A percentile compares a stretch with the other conserved stretches of the same genome.
phyloP scores from a whole-genome alignment of 35 echinoderm and acorn worm genomes.

The Heliocidaris erythrogramma region DNA sequence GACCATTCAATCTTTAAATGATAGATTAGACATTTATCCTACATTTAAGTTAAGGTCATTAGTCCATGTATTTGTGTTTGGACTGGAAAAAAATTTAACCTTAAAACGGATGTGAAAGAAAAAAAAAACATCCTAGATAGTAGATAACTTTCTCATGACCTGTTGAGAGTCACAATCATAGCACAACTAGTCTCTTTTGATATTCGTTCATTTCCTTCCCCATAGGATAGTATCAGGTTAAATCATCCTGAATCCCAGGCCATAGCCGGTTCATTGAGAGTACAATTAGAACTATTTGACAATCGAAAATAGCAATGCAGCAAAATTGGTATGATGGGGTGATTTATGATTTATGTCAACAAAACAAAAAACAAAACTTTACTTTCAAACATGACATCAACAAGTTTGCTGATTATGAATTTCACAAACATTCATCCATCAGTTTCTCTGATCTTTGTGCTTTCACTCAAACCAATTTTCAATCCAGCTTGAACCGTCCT shows the following conservation, averaged over 20 bases:
- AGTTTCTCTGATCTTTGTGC: too few relatives aligned
- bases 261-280: background rate
- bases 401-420: background rate
- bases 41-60: too few relatives aligned
- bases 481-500: too few relatives aligned
- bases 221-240: background rate
- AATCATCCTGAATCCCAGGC: background rate
- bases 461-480: too few relatives aligned
- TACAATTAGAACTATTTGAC: background rate
- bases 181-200: background rate
- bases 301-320: background rate
- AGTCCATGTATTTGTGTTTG: too few relatives aligned
- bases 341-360: background rate
- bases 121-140: background rate
- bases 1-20: background rate
- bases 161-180: background rate
- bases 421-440: too few relatives aligned
- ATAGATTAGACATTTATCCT: too few relatives aligned
- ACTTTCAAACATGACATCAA: conserved; percentile 2
- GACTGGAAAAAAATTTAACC: too few relatives aligned
- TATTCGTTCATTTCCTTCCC: conserved; percentile 11
- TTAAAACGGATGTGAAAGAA: background rate
- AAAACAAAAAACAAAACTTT: background rate
- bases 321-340: background rate
- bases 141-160: background rate